Percentiles rank a stretch among this genome's conserved stretches.
These are phyloP conservation scores for Liopterus haemorrhoidalis DNA, from an alignment of 2,888 invertebrate species.

Conservation along the genomic window DNA sequence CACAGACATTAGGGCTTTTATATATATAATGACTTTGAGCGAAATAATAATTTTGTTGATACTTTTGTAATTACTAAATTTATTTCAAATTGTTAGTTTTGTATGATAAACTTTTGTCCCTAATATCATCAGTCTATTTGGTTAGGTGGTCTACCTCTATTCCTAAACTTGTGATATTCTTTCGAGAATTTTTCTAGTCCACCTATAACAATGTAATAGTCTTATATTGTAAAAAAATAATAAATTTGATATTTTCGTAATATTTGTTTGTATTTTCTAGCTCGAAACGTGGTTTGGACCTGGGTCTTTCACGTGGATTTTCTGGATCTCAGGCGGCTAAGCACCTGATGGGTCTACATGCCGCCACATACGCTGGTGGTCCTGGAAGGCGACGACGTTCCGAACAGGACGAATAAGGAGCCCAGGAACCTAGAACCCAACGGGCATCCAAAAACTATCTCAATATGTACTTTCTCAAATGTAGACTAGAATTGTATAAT, in stretches of 20 bases:
- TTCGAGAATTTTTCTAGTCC: too few relatives aligned
- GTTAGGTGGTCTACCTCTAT: too few relatives aligned
- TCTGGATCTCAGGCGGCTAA: conserved; percentile 87
- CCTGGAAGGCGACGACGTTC: conserved; percentile 82
- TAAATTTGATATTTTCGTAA: conserved; percentile 4
- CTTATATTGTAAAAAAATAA: background rate
- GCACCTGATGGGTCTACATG: conserved; percentile 84
- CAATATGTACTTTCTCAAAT: background rate
- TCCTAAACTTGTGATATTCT: too few relatives aligned
- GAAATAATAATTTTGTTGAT: too few relatives aligned
- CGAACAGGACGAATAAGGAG: conserved; percentile 40
- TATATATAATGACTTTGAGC: too few relatives aligned
- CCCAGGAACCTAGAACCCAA: background rate
- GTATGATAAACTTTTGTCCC: too few relatives aligned
- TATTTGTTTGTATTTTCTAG: conserved; percentile 50
- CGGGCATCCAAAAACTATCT: conserved; percentile 5
- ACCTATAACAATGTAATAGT: too few relatives aligned
- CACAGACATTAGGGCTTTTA: too few relatives aligned
- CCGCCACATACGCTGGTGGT: conserved; percentile 83
- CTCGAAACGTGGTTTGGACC: conserved; percentile 79
- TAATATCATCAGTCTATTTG: too few relatives aligned
- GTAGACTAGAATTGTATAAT: background rate
- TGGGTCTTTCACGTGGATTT: conserved; percentile 82
- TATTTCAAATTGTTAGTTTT: too few relatives aligned
- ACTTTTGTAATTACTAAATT: too few relatives aligned